Evolutionary conservation across 2,113 vertebrate genomes (phyloP).

Genomic region (Cavia aperea): DNA sequence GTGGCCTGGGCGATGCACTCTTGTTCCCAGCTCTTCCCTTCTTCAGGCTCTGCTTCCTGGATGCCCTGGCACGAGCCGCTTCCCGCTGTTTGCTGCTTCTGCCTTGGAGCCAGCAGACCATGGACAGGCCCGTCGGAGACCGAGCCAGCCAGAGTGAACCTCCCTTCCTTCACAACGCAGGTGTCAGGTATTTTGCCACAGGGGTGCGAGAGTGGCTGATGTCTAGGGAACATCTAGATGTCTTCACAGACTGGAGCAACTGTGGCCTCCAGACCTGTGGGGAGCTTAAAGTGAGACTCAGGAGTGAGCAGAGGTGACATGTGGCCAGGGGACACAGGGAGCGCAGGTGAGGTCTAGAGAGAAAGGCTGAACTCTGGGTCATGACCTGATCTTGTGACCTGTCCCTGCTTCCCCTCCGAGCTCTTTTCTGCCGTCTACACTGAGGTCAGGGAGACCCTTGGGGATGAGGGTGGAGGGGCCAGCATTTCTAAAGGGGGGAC

Average conservation of each 20-base stretch:
- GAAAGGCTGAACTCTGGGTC: not conserved
- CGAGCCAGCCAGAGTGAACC: not conserved
- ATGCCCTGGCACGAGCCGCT: not conserved
- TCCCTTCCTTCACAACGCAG: not conserved
- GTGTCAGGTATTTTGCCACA: not conserved
- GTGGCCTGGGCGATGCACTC: not conserved
- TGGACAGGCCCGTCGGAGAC: not conserved
- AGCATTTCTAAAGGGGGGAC: not conserved
- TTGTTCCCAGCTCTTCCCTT: not conserved
- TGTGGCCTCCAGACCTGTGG: not conserved
- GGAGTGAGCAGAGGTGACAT: not conserved
- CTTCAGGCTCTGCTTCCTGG: not conserved
- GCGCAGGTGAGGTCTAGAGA: not conserved
- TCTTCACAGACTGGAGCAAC: not conserved
- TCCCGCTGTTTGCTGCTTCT: not conserved
- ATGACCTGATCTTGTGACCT: not conserved
- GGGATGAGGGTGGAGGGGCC: rapidly evolving
- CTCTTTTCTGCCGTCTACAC: not conserved
- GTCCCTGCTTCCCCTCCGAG: too few species aligned
- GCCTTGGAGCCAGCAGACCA: not conserved
- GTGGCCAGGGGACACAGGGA: not conserved
- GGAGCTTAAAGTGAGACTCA: not conserved
- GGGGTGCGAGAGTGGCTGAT: not conserved
- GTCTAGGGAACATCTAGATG: not conserved
- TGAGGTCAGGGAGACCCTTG: not conserved